Base-by-base conservation (phyloP, 2,888 invertebrate genomes). In the Hesperia comma region DNA sequence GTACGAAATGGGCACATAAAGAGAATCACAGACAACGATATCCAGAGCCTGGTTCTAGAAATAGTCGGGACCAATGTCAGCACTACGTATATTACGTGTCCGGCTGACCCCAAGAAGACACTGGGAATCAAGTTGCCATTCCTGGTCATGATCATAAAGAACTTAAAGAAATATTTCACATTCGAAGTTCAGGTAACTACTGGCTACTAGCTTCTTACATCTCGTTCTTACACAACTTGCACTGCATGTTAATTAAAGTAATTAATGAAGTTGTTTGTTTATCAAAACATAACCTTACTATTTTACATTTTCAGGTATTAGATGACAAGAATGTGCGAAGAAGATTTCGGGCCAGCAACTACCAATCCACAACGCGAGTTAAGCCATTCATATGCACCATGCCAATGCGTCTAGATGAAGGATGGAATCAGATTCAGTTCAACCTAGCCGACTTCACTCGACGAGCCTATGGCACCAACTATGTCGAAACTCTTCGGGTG, bases 361-460 rank as follows among this genome's bases (percentile, higher is more conserved):
- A 98, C 87, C 98, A 99, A 83, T 98, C 98, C 49, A 97, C 97
- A 14, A 99, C 98, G 0, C 92, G 98, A 78, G 97, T 99, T 10
- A 98, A 98, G 84, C 98, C 98, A n/a, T 99, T 99, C 84, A 99
- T 99, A 78, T 98, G 98, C 80, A 98, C 98, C 7, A 98, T 99
- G 98, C 99, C 99, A 0, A 97, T 99, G 95, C 93, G 98, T 68
- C 92, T 99, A 70, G 97, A 98, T 78, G 97, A 98, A 79, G 99
- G 99, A 40, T 98, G 98, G 98, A 98, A 98, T 82, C 96, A 96
- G 89, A 97, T 99, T 74, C 98, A 98, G 85, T 98, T 99, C 85
- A 98, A 99, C 89, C 93, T 99, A 72, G 97, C 97, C 4, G 98
- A 99, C 88, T 98, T 99, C 85, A 98, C 98, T 7, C 94, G 97